phyloP scores from a whole-genome alignment of 2,888 invertebrate genomes.

The Hanleya hanleyi region DNA sequence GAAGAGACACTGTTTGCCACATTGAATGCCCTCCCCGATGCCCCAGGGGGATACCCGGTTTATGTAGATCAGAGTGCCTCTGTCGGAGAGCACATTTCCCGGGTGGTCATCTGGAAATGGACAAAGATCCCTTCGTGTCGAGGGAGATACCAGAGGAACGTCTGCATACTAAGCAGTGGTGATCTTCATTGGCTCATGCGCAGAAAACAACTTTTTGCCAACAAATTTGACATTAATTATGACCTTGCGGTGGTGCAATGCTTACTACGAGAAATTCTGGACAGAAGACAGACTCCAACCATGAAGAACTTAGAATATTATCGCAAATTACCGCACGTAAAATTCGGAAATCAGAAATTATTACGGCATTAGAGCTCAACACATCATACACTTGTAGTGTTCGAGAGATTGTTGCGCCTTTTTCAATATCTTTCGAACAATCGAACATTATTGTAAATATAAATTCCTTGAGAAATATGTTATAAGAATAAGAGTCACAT shows the following conservation, averaged over 20 bases:
- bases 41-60: neutral
- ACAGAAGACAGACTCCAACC: neutral
- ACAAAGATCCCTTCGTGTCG: neutral
- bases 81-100: neutral
- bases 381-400: no score
- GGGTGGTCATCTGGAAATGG: neutral
- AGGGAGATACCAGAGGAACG: neutral
- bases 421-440: no score
- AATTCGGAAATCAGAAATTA: no score
- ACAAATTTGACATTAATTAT: neutral
- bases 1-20: constrained; percentile 73
- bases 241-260: neutral
- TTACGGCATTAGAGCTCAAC: no score
- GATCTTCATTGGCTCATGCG: neutral
- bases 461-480: no score
- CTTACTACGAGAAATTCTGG: neutral
- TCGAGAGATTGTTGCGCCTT: no score
- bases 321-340: neutral
- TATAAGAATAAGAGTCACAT: no score
- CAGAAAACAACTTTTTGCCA: neutral
- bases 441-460: no score
- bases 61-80: neutral
- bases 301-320: neutral
- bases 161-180: neutral
- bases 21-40: constrained; percentile 52